phyloP scores from a whole-genome alignment of 2,888 invertebrate genomes.

The Hydriomena furcata region DNA sequence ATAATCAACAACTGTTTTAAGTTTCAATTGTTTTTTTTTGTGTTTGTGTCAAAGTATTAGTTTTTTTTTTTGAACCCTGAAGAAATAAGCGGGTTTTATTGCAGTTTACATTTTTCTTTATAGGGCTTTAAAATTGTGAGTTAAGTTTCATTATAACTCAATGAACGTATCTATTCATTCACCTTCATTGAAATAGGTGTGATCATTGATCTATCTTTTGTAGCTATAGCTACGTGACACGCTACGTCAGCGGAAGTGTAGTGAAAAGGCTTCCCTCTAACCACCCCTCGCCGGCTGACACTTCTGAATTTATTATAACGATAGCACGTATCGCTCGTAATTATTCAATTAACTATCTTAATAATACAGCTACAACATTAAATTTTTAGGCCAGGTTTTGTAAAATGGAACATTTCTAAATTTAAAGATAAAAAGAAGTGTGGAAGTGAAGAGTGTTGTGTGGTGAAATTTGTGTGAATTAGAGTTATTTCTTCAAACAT shows the following conservation, averaged over 20 bases:
- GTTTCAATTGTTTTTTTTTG: background rate
- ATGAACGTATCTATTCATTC: constrained; percentile 10
- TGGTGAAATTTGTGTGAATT: too few relatives aligned
- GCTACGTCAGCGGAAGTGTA: constrained; percentile 64
- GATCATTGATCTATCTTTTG: constrained; percentile 45
- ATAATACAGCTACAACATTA: background rate
- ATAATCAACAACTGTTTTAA: background rate
- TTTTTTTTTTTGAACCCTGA: too few relatives aligned
- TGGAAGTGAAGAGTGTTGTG: too few relatives aligned
- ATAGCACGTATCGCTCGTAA: constrained; percentile 10
- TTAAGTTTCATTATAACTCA: background rate
- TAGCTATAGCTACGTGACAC: constrained; percentile 26
- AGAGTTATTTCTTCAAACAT: too few relatives aligned
- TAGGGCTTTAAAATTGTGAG: too few relatives aligned
- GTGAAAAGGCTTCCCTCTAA: constrained; percentile 66
- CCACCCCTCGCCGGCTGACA: constrained; percentile 23
- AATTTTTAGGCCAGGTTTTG: background rate
- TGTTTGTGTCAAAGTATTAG: too few relatives aligned
- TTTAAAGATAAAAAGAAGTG: too few relatives aligned
- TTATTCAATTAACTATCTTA: constrained; percentile 1
- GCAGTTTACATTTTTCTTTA: too few relatives aligned
- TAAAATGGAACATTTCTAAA: background rate
- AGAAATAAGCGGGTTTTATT: too few relatives aligned
- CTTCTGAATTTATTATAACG: constrained; percentile 13
- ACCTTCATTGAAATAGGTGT: constrained; percentile 15